These are phyloP conservation scores for Sapayoa aenigma DNA, from an alignment of 2,113 vertebrate species.

Conservation along the genomic window DNA sequence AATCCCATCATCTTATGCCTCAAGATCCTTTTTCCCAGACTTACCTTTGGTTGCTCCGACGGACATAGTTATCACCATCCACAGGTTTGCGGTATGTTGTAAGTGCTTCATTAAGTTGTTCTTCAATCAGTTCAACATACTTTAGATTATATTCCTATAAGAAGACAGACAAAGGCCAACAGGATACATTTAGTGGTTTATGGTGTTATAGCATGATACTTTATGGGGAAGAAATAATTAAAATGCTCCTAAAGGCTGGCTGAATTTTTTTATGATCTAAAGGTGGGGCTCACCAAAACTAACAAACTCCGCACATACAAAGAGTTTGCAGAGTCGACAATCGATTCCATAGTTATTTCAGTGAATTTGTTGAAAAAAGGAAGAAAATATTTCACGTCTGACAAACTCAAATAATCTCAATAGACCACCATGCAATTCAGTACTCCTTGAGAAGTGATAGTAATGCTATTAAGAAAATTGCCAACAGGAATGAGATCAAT, in stretches of 20 bases:
- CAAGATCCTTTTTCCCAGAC: neutral
- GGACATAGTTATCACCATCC: slow-evolving; percentile 97
- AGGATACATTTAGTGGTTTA: neutral
- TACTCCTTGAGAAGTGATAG: neutral
- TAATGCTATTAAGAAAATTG: neutral
- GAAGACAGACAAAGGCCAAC: neutral
- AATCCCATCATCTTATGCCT: neutral
- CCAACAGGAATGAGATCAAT: neutral
- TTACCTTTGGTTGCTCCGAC: slow-evolving; percentile 97
- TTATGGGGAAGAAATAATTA: neutral
- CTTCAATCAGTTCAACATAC: slow-evolving; percentile 95
- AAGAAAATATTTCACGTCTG: neutral
- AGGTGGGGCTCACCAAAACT: neutral
- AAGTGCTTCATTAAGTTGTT: slow-evolving; percentile 97
- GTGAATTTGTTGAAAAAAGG: neutral
- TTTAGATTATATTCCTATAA: slow-evolving; percentile 92
- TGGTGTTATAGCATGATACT: neutral
- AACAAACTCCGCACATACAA: neutral
- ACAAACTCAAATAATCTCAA: neutral
- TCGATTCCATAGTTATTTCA: neutral
- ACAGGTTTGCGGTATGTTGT: slow-evolving; percentile 96
- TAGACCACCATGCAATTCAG: neutral
- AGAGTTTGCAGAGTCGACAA: neutral
- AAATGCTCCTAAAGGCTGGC: neutral
- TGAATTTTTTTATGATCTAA: neutral